These are phyloP conservation scores for Lamellibrachia satsuma DNA, from an alignment of 2,888 invertebrate species.

Conservation along the genomic window DNA sequence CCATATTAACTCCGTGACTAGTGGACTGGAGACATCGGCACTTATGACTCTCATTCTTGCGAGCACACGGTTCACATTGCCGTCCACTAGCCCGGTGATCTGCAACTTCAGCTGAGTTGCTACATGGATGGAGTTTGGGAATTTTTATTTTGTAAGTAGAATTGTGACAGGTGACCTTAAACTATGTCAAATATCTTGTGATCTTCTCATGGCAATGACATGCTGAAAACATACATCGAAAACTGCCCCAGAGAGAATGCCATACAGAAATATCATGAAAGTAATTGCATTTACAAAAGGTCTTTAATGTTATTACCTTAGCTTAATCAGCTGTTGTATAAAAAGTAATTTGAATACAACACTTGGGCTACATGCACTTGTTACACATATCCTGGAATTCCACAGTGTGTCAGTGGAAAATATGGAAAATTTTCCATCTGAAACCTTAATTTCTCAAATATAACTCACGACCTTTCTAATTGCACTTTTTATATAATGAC, in stretches of 20 bases:
- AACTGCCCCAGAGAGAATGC: neutral
- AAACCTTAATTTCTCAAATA: no score
- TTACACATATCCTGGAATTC: no score
- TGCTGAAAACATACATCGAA: neutral
- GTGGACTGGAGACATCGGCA: slow-evolving; percentile 52
- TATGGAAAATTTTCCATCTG: no score
- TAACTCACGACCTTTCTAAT: no score
- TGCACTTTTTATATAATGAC: no score
- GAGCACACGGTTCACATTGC: slow-evolving; percentile 66
- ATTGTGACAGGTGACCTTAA: neutral
- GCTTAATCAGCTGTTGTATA: no score
- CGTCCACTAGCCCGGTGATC: slow-evolving; percentile 65
- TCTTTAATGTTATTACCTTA: no score
- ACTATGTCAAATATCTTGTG: neutral
- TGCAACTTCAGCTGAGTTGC: slow-evolving; percentile 29
- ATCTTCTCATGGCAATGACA: neutral
- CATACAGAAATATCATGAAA: neutral
- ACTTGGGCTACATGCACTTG: no score
- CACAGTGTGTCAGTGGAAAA: no score
- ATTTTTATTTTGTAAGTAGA: neutral
- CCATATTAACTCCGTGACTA: slow-evolving; percentile 53
- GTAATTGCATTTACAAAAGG: no score
- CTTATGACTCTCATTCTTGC: slow-evolving; percentile 62
- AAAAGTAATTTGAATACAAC: neutral
- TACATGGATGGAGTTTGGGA: neutral